Conservation (phyloP, 2,888 invertebrate genomes). For the Cephus runcator region DNA sequence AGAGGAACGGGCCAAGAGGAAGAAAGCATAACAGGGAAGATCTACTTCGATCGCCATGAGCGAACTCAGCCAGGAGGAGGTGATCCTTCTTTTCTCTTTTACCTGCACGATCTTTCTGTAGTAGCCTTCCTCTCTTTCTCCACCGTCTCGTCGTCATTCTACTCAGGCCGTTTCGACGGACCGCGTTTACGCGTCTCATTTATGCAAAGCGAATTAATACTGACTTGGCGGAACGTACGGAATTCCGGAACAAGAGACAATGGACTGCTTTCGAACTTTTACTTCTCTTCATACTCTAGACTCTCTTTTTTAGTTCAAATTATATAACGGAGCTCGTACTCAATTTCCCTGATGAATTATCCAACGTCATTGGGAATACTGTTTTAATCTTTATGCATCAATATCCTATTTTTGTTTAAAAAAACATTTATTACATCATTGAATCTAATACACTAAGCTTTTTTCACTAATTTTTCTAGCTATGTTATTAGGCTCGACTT, state of each 20-base stretch:
- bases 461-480: neutral
- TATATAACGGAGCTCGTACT: neutral
- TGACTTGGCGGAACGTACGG: neutral
- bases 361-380: neutral
- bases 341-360: neutral
- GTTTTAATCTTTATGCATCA: neutral
- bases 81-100: constrained; percentile 59
- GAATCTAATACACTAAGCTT: neutral
- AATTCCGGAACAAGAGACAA: neutral
- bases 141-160: neutral
- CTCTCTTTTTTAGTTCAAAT: neutral
- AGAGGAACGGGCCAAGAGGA: constrained; percentile 8
- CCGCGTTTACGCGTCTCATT: neutral
- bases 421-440: neutral
- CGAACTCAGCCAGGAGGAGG: constrained; percentile 91
- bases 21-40: neutral
- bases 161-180: neutral
- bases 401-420: neutral
- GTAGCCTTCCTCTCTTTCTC: neutral
- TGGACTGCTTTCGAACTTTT: neutral
- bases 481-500: neutral
- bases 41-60: constrained; percentile 70
- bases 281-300: neutral
- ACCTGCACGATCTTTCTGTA: neutral
- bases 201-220: neutral